Percentiles rank a stretch among this genome's conserved stretches.
Evolutionary conservation across 2,888 invertebrate species (phyloP).

Genomic region (Dilophus febrilis): DNA sequence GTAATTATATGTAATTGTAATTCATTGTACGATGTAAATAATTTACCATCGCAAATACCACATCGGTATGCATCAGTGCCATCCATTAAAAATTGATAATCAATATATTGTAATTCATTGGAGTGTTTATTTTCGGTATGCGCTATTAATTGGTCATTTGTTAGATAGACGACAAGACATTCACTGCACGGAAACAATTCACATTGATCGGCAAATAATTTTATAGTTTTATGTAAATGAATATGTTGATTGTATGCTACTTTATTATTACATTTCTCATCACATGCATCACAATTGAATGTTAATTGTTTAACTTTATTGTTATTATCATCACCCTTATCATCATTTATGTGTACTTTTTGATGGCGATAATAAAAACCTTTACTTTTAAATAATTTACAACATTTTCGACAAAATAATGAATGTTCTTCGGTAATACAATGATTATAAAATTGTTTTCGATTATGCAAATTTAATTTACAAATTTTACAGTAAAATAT

Average conservation of each 20-base stretch:
- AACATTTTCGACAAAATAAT: too few relatives aligned
- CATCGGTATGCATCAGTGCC: slow-evolving; percentile 1
- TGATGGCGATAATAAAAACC: too few relatives aligned
- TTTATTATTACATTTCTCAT: slow-evolving; percentile 5
- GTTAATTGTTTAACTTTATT: too few relatives aligned
- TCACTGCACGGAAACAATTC: slow-evolving; percentile 6
- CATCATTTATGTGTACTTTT: too few relatives aligned
- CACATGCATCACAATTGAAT: neutral
- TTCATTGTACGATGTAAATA: slow-evolving; percentile 4
- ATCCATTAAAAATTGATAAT: slow-evolving; percentile 10
- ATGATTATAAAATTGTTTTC: too few relatives aligned
- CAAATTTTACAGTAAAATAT: too few relatives aligned
- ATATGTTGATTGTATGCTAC: slow-evolving; percentile 7
- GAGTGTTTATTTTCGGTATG: neutral
- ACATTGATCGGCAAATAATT: slow-evolving; percentile 3
- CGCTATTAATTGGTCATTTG: neutral
- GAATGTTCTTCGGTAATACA: too few relatives aligned
- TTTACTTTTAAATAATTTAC: too few relatives aligned
- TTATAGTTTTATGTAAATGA: slow-evolving; percentile 8
- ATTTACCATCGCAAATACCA: slow-evolving; percentile 5
- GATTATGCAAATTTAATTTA: too few relatives aligned
- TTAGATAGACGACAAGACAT: slow-evolving; percentile 6
- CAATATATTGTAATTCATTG: neutral
- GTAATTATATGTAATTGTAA: slow-evolving; percentile 7
- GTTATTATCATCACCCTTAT: too few relatives aligned